These are phyloP conservation scores for Perdita meconis DNA, from an alignment of 2,888 invertebrate species.

Conservation along the genomic window DNA sequence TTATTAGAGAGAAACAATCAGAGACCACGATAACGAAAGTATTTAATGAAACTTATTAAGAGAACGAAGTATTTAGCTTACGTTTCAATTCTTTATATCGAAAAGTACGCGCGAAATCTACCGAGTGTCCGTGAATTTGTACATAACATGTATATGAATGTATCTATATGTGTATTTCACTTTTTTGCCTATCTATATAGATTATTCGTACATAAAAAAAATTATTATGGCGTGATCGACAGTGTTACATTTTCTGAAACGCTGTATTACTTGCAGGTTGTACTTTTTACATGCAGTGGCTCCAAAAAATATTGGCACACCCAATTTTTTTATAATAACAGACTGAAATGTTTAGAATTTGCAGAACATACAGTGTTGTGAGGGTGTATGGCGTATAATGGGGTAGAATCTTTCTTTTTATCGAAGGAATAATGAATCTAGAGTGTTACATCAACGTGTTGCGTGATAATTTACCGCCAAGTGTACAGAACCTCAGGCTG, in stretches of 20 bases:
- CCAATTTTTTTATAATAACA: too few species aligned
- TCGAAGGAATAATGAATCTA: too few species aligned
- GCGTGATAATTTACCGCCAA: too few species aligned
- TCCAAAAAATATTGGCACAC: too few species aligned
- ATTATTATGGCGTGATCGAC: slow-evolving; percentile 19
- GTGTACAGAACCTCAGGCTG: too few species aligned
- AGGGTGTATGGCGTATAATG: too few species aligned
- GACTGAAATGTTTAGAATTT: too few species aligned
- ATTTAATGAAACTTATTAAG: slow-evolving; percentile 44
- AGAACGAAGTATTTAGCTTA: slow-evolving; percentile 32
- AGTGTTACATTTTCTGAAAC: slow-evolving; percentile 23
- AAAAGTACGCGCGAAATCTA: slow-evolving; percentile 30
- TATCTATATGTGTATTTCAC: slow-evolving; percentile 37
- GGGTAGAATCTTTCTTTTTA: too few species aligned
- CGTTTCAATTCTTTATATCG: slow-evolving; percentile 36
- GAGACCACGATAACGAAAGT: slow-evolving; percentile 58
- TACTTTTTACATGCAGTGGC: too few species aligned
- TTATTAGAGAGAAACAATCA: slow-evolving; percentile 37
- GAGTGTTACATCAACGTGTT: too few species aligned
- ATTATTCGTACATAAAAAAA: slow-evolving; percentile 19
- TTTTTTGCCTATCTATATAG: slow-evolving; percentile 37
- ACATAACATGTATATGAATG: slow-evolving; percentile 36
- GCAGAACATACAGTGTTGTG: too few species aligned
- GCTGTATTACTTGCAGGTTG: too few species aligned
- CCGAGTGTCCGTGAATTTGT: slow-evolving; percentile 49